Base-by-base conservation (phyloP, 2,888 invertebrate species). In the Synergus gifuensis region DNA sequence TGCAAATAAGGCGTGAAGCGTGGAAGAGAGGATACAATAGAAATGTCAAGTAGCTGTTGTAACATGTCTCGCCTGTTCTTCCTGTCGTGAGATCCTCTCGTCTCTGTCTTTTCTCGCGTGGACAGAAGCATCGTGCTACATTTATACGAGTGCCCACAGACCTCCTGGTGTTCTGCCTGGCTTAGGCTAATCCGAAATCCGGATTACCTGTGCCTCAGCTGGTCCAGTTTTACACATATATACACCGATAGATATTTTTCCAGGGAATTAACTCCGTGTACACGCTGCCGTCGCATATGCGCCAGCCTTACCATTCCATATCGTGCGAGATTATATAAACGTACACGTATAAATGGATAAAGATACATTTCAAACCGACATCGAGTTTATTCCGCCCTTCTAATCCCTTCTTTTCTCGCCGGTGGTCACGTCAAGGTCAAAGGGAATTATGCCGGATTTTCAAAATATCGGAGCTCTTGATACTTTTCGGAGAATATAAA, bases 181-280 rank as follows among this genome's bases (percentile, higher is more conserved):
- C 88, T 91, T 89, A 88, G 85, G 85, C 88, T 91, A 91, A 91
- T 91, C 91, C 91, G 83, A 89, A 91, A 91, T 91, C 91, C 91
- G 91, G 91, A 91, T 91, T 91, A 91, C 87, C 87, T 82, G 85
- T 85, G 87, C 86, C 86, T 89, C 88, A 88, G 88, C 89, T 88
- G 90, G 87, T 87, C 85, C 85, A 86, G 86, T 88, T 88, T 87
- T 87, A 83, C 84, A 83, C 84, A 79, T 77, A 69, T 82, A 83
- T 80, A 79, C 82, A 82, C 76, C 84, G 83, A 85, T 87, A 81
- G 76, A 78, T 83, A 84, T 85, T 84, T 82, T 84, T 85, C 83
- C 67, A 63, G 46, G 78, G 85, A 78, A 83, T 85, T 83, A 84
- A 63, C 58, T 80, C 77, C 76, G 64, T 79, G 44, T 76, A 62